These are phyloP conservation scores for Meghimatium bilineatum DNA, from an alignment of 2,888 invertebrate genomes.

Conservation along the genomic window DNA sequence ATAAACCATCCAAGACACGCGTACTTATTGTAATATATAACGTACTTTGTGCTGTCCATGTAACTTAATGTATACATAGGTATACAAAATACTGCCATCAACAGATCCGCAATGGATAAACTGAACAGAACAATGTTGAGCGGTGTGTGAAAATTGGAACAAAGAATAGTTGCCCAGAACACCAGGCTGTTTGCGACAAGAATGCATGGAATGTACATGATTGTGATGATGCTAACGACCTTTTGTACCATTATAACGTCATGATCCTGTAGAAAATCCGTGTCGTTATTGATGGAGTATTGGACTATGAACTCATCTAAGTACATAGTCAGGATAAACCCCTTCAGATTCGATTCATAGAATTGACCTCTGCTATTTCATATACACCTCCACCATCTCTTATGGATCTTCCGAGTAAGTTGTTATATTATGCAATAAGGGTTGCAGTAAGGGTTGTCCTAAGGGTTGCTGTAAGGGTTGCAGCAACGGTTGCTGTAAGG, in stretches of 20 bases:
- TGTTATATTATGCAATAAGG: too few species aligned
- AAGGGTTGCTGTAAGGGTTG: too few species aligned
- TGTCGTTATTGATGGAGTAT: neutral
- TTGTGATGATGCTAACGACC: neutral
- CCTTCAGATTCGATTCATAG: neutral
- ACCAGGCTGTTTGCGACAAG: slow-evolving; percentile 1
- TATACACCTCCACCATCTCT: too few species aligned
- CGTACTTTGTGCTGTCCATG: neutral
- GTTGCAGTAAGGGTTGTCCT: too few species aligned
- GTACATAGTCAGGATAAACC: neutral
- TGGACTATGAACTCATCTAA: neutral
- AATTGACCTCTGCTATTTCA: neutral
- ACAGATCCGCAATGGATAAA: slow-evolving; percentile 46
- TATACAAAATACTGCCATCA: slow-evolving; percentile 53
- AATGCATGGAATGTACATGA: neutral
- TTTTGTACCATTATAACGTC: neutral
- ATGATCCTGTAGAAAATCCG: neutral
- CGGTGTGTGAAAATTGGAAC: neutral
- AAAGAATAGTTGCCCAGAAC: slow-evolving; percentile 22
- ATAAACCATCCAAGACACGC: neutral
- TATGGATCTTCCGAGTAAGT: too few species aligned
- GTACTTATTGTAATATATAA: slow-evolving; percentile 13
- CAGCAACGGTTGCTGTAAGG: too few species aligned
- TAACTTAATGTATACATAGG: slow-evolving; percentile 38
- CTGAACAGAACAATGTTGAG: slow-evolving; percentile 10